phyloP scores from a whole-genome alignment of 2,113 vertebrate genomes.

The Bubo blakistoni region DNA sequence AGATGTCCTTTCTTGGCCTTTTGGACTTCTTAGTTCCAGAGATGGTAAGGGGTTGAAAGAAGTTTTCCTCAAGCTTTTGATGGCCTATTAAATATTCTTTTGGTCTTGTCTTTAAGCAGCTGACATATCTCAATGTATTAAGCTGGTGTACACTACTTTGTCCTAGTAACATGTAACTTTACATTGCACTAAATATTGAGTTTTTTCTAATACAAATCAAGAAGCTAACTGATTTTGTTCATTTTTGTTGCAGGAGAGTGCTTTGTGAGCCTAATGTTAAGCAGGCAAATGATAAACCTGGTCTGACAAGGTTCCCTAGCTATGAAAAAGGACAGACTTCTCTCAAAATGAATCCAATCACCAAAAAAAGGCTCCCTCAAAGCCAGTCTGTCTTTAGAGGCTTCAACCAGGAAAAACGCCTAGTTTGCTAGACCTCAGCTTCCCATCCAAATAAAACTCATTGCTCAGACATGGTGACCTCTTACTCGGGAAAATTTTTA shows the following conservation, averaged over 20 bases:
- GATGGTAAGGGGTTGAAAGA: neutral
- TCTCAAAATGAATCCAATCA: neutral
- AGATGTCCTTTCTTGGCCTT: neutral
- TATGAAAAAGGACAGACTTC: neutral
- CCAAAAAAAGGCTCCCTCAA: neutral
- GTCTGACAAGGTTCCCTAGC: neutral
- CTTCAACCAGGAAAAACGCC: rapidly evolving
- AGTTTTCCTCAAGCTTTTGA: neutral
- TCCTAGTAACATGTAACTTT: neutral
- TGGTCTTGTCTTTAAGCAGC: neutral
- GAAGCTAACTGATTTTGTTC: neutral
- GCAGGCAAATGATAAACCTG: neutral
- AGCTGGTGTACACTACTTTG: neutral
- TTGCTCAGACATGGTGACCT: neutral
- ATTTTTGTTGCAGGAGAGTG: neutral
- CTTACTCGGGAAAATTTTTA: neutral
- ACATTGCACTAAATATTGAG: neutral
- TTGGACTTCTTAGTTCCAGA: neutral
- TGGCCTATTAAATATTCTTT: neutral
- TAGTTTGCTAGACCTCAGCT: neutral
- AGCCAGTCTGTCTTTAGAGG: neutral
- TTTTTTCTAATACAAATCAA: neutral
- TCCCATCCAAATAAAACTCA: neutral
- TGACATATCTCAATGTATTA: neutral
- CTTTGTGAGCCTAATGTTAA: neutral